Evolutionary conservation across 2,113 vertebrate genomes (phyloP), one percentile per base, ranked within the genome.

Genomic region (Takifugu bimaculatus): DNA sequence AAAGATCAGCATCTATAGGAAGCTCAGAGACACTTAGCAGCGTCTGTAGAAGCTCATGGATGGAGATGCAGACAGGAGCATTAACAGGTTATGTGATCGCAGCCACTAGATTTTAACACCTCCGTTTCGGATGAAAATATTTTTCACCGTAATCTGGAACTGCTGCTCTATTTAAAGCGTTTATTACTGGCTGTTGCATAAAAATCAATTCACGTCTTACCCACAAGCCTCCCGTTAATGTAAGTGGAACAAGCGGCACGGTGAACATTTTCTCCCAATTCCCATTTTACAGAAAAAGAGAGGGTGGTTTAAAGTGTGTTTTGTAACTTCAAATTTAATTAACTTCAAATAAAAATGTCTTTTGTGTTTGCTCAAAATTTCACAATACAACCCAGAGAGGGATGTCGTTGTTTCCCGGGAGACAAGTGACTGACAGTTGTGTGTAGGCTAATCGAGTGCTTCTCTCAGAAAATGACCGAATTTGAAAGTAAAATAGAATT

Each of bases 1-100:
- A 74, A 70, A 72, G 66, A 53, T 56, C 62, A 68, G 50, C 42
- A 62, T 72, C 72, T 60, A 81, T 79, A 71, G 47, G 67, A 61
- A 62, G 66, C 75, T 50, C 43, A 62, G 54, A 63, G 54, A 62
- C 32, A 78, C 57, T 67, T 54, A 44, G 54, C 50, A 51, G 50
- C 48, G 75, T 68, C 75, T 57, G 79, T 77, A 80, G 74, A 66
- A 69, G 65, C 57, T 60, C 54, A 20, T 50, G 35, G 7, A 20
- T 50, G 35, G 7, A 39, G 35, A 39, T 3, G 6, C 35, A 39
- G 44, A 60, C 6, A 39, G 54, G 28, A 2, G 53, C 52, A 42
- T 6, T 61, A 50, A 76, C 20, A 20, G 20, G 20, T 20, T 20
- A 20, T 67, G 50, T 58, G 32, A 35, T 35, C 1, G 9, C 32